Conservation (phyloP, 2,888 invertebrate genomes). For the Machimus rusticus region DNA sequence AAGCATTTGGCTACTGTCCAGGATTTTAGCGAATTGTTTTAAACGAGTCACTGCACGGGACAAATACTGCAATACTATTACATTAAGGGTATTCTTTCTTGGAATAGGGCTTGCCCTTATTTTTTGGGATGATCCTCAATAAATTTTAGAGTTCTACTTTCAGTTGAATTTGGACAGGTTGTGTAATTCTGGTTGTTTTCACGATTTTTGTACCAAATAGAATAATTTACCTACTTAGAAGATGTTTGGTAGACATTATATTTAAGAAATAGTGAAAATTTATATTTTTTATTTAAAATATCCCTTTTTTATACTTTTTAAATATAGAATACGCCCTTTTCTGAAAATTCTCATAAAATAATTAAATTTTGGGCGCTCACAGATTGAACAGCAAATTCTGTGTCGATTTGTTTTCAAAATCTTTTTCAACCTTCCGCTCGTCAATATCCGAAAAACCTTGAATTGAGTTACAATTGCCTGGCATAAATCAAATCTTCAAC, state of each 20-base stretch:
- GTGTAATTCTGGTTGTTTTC: not conserved
- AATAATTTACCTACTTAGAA: not conserved
- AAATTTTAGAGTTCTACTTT: not conserved
- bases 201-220: not conserved
- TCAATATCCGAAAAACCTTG: no score
- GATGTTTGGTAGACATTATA: not conserved
- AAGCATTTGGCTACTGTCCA: not conserved
- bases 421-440: no score
- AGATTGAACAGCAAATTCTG: no score
- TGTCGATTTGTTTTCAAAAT: no score
- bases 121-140: not conserved
- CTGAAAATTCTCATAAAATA: no score
- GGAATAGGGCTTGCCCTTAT: not conserved
- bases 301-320: no score
- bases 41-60: not conserved
- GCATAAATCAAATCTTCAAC: not conserved
- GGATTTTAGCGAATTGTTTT: not conserved
- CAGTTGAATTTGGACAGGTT: not conserved
- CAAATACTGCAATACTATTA: not conserved
- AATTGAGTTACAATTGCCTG: no score
- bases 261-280: no score
- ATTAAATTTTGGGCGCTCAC: no score
- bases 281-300: no score
- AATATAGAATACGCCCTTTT: no score
- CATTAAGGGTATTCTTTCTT: not conserved